Conservation (phyloP, 2,113 vertebrate species). For the Ailurus styani region DNA sequence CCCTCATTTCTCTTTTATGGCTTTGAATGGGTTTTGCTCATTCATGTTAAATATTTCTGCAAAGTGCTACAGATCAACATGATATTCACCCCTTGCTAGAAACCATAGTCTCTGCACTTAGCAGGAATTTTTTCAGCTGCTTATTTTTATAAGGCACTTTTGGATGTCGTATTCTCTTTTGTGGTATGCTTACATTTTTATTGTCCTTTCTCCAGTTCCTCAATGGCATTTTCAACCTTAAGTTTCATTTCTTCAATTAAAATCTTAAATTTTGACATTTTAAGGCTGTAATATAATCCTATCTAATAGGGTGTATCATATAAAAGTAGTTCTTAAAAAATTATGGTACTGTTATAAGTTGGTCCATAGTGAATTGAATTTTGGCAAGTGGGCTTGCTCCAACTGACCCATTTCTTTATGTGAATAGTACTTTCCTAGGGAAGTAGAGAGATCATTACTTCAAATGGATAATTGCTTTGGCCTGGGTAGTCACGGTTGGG, state of each 20-base stretch:
- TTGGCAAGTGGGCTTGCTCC: background rate
- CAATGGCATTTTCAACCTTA: background rate
- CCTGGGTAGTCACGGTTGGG: background rate
- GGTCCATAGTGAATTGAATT: background rate
- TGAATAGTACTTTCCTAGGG: background rate
- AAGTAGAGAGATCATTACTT: background rate
- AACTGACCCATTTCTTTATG: background rate
- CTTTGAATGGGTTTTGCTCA: background rate
- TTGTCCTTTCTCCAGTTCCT: background rate
- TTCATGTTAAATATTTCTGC: background rate
- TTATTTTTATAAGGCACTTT: background rate
- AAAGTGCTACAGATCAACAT: background rate
- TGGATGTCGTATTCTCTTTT: background rate
- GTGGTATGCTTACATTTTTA: background rate
- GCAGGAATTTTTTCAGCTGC: background rate
- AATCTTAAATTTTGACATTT: background rate
- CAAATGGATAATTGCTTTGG: background rate
- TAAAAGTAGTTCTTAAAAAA: background rate
- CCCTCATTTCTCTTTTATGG: background rate
- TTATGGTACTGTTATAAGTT: slow-evolving; percentile 6
- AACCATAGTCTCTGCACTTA: background rate
- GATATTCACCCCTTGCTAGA: background rate
- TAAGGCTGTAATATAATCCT: background rate
- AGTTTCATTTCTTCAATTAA: background rate
- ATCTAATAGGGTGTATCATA: background rate